phyloP scores from a whole-genome alignment of 2,113 vertebrate species.

The Dasyurus viverrinus region DNA sequence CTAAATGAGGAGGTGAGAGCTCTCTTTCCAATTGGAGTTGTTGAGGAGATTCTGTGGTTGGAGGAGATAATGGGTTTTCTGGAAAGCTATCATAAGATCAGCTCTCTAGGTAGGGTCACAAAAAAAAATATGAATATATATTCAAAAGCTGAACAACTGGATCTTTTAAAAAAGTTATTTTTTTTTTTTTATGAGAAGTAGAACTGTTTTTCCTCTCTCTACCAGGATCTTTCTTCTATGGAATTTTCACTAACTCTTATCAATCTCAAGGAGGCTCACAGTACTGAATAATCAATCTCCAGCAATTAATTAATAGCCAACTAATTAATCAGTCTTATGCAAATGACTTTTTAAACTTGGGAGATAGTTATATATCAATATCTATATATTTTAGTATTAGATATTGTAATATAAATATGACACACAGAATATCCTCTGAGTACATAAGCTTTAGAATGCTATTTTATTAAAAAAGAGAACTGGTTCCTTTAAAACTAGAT shows the following conservation, averaged over 20 bases:
- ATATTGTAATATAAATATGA: no score
- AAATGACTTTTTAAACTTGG: no score
- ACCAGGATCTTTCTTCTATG: background rate
- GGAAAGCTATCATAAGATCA: background rate
- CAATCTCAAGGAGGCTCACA: background rate
- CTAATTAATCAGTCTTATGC: background rate
- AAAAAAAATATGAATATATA: background rate
- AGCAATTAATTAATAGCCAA: background rate
- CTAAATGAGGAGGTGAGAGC: background rate
- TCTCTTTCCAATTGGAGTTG: background rate
- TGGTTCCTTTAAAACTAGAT: background rate
- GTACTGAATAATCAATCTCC: background rate
- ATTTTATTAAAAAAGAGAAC: background rate
- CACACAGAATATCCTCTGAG: background rate
- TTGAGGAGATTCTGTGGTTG: background rate
- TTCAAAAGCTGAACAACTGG: background rate
- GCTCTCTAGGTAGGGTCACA: background rate
- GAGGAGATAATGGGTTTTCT: background rate
- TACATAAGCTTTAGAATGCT: background rate
- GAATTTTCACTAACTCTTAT: background rate
- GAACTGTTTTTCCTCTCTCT: background rate
- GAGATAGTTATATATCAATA: no score
- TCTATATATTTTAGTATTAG: no score
- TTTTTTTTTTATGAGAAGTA: no score
- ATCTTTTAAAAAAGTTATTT: background rate